Evolutionary conservation across 2,797 vertebrate genomes (phyloP).

Genomic region (Chromobotia macracanthus): DNA sequence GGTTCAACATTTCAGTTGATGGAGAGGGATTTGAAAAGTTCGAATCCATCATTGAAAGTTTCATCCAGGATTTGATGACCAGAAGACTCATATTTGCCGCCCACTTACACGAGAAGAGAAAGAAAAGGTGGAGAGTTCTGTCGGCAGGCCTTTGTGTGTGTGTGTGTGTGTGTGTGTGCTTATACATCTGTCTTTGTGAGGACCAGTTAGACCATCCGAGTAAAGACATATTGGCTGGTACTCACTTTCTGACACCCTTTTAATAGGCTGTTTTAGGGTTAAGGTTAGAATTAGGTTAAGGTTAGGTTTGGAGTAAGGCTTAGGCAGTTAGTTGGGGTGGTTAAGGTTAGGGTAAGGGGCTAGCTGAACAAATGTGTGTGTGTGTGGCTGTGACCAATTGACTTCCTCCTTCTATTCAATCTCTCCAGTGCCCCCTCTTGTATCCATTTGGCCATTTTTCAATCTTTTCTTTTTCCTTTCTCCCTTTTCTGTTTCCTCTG

Average conservation of each 20-base stretch:
- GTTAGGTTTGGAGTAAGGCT: too few species aligned
- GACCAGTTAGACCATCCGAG: too few species aligned
- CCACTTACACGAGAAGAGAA: conserved; percentile 15
- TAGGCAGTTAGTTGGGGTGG: too few species aligned
- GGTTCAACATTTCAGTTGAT: conserved; percentile 40
- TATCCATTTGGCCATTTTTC: conserved; percentile 8
- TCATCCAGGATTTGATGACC: conserved; percentile 40
- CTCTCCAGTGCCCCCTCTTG: conserved; percentile 13
- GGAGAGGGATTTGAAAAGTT: conserved; percentile 46
- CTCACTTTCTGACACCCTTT: too few species aligned
- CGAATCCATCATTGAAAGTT: conserved; percentile 38
- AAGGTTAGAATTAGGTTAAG: too few species aligned
- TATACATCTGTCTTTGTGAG: not conserved
- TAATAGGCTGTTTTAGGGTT: too few species aligned
- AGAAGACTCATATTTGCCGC: conserved; percentile 17
- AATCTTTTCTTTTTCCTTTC: conserved; percentile 15
- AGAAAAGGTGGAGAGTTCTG: not conserved
- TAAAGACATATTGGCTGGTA: too few species aligned
- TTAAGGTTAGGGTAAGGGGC: too few species aligned
- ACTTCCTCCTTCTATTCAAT: conserved; percentile 55
- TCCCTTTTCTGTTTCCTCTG: too few species aligned
- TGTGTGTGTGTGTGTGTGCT: not conserved
- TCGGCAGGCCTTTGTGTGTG: not conserved
- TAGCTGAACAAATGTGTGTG: too few species aligned
- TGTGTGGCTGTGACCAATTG: conserved; percentile 5